These are phyloP conservation scores for Heterodera schachtii DNA, from an alignment of 1,140 invertebrate species.

Conservation along the genomic window DNA sequence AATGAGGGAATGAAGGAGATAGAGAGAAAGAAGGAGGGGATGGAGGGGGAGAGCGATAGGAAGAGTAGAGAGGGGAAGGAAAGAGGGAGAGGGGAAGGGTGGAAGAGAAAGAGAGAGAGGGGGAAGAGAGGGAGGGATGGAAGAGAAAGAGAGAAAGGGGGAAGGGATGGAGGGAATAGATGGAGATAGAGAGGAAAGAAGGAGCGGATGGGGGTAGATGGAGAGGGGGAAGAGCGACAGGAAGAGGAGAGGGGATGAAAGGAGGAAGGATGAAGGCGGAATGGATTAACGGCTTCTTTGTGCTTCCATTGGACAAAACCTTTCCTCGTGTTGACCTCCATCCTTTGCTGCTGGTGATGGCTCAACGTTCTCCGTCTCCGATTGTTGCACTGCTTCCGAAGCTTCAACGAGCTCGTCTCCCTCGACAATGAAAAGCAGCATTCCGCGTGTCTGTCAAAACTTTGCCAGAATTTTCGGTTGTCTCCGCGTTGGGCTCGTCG, in stretches of 20 bases:
- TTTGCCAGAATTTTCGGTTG: background rate
- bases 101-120: no score
- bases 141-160: background rate
- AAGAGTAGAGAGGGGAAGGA: no score
- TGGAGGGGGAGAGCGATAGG: no score
- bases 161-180: background rate
- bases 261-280: no score
- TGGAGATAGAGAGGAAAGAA: no score
- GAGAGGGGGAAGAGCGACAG: background rate
- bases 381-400: background rate
- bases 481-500: conserved; percentile 11
- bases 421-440: conserved; percentile 7
- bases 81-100: no score
- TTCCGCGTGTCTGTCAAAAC: background rate
- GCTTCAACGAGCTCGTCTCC: background rate
- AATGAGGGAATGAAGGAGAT: no score
- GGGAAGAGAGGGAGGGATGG: no score
- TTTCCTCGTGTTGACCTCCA: background rate
- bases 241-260: no score
- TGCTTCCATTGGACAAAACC: background rate
- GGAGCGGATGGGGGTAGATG: background rate
- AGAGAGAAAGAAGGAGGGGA: no score
- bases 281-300: no score
- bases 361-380: background rate
- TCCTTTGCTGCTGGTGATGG: background rate